phyloP scores from a whole-genome alignment of 1,140 invertebrate genomes.

The Papilio machaon region DNA sequence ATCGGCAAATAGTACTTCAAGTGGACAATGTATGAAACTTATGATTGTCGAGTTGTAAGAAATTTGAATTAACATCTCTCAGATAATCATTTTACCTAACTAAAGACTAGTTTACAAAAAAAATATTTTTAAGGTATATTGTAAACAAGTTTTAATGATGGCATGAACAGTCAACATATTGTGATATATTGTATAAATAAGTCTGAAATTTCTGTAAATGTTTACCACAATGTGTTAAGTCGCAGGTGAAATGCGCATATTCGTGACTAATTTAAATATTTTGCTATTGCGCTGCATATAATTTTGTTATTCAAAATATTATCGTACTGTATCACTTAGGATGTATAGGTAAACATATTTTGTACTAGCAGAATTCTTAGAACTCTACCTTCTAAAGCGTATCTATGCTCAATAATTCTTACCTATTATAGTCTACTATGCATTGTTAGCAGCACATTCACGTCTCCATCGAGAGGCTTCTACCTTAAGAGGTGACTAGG shows the following conservation, averaged over 20 bases:
- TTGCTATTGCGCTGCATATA: neutral
- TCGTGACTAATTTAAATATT: neutral
- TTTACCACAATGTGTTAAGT: neutral
- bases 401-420: neutral
- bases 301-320: neutral
- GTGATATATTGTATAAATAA: neutral
- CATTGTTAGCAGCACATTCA: too few species aligned
- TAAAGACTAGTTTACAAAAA: too few species aligned
- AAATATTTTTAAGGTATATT: neutral
- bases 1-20: too few species aligned
- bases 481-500: too few species aligned
- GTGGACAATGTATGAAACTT: too few species aligned
- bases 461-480: too few species aligned
- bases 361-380: neutral
- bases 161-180: neutral
- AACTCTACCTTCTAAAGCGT: neutral
- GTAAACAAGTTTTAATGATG: neutral
- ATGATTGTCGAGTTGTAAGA: too few species aligned
- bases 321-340: neutral
- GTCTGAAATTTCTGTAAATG: neutral
- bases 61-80: too few species aligned
- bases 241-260: conserved; percentile 9
- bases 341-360: conserved; percentile 9
- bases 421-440: too few species aligned
- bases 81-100: too few species aligned